phyloP scores from a whole-genome alignment of 2,797 vertebrate species.

The Peromyscus melanophrys region DNA sequence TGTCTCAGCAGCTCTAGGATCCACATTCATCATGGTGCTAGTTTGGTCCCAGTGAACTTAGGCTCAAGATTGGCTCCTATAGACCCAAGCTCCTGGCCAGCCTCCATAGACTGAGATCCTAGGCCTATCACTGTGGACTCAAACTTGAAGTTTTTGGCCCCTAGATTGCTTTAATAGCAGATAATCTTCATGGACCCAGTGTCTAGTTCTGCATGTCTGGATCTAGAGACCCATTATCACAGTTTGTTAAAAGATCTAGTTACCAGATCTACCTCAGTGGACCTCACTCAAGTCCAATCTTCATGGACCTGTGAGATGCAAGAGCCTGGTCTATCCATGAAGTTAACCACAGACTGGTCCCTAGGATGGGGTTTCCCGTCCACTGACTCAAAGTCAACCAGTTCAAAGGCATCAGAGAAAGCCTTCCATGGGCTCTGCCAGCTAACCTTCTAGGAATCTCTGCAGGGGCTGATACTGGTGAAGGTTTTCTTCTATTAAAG shows the following conservation, averaged over 20 bases:
- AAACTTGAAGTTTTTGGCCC: not conserved
- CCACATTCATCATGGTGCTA: not conserved
- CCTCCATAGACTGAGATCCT: not conserved
- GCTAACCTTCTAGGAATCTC: not conserved
- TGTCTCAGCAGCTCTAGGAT: too few relatives aligned
- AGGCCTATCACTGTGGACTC: not conserved
- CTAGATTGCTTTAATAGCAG: not conserved
- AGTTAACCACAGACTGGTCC: not conserved
- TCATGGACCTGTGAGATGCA: not conserved
- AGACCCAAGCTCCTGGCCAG: not conserved
- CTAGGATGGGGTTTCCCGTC: not conserved
- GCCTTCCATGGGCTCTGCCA: not conserved
- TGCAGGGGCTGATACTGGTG: not conserved
- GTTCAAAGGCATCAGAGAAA: not conserved
- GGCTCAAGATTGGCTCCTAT: not conserved
- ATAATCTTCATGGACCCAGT: not conserved
- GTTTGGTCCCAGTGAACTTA: not conserved
- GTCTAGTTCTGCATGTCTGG: not conserved
- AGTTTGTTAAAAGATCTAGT: not conserved
- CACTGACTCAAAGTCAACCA: not conserved
- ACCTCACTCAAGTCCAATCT: fast-evolving
- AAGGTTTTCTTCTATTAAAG: not conserved
- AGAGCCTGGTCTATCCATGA: not conserved
- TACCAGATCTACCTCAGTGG: not conserved
- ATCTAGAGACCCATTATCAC: not conserved